Conservation (phyloP, 2,888 invertebrate species). For the Brachylomia viminalis region DNA sequence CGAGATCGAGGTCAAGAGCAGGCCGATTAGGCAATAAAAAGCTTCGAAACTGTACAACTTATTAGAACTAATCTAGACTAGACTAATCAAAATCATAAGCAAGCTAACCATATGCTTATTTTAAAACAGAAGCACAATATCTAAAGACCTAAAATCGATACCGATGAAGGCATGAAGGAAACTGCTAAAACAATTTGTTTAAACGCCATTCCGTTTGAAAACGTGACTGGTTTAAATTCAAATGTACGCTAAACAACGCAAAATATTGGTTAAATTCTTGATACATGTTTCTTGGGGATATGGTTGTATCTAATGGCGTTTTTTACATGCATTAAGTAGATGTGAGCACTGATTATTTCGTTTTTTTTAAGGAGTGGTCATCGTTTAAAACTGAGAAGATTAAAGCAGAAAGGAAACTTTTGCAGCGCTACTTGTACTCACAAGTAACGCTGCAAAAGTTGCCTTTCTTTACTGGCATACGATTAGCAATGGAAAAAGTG, state of each 20-base stretch:
- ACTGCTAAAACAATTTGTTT: slow-evolving; percentile 51
- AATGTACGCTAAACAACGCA: slow-evolving; percentile 55
- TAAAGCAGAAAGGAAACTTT: slow-evolving; percentile 1
- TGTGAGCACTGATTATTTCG: not conserved
- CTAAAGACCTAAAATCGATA: slow-evolving; percentile 9
- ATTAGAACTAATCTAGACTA: not conserved
- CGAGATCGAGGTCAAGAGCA: not conserved
- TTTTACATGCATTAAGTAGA: not conserved
- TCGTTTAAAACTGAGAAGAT: not conserved
- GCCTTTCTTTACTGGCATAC: not conserved
- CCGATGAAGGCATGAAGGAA: slow-evolving; percentile 43
- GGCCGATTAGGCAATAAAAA: not conserved
- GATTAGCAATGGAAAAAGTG: not conserved
- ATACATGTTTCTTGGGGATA: slow-evolving; percentile 28
- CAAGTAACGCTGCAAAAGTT: no score
- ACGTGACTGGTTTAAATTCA: slow-evolving; percentile 57
- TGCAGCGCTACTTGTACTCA: no score
- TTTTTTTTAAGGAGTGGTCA: not conserved
- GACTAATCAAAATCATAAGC: not conserved
- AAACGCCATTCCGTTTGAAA: slow-evolving; percentile 34
- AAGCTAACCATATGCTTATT: not conserved
- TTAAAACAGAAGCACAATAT: slow-evolving; percentile 6
- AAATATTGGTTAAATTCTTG: slow-evolving; percentile 56
- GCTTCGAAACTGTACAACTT: not conserved
- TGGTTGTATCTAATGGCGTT: slow-evolving; percentile 13